phyloP scores from a whole-genome alignment of 2,888 invertebrate genomes.

The Hydriomena furcata region DNA sequence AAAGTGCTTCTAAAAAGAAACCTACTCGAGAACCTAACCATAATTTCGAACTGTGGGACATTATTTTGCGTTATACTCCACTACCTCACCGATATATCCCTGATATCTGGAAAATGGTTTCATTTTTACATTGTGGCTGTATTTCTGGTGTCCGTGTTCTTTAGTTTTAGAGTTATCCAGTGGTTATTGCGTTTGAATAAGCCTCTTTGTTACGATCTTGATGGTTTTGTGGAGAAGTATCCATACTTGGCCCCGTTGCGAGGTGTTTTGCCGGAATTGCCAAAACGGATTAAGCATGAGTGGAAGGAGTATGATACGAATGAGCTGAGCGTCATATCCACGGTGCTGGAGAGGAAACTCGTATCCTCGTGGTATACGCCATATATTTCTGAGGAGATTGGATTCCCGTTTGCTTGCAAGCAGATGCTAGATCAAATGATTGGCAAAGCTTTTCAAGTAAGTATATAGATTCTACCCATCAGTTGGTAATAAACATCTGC shows the following conservation, averaged over 20 bases:
- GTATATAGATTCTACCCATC: conserved; percentile 22
- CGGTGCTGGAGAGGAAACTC: conserved; percentile 69
- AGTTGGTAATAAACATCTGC: too few species aligned
- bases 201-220: conserved; percentile 74
- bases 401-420: conserved; percentile 79
- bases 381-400: conserved; percentile 75
- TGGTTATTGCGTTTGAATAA: conserved; percentile 79
- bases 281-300: conserved; percentile 37
- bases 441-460: conserved; percentile 72
- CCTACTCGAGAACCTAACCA: conserved; percentile 59
- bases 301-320: conserved; percentile 72
- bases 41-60: conserved; percentile 60
- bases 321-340: conserved; percentile 73
- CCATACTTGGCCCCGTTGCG: conserved; percentile 52
- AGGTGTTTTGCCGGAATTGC: conserved; percentile 48
- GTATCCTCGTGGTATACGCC: conserved; percentile 79
- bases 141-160: conserved; percentile 69
- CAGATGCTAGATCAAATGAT: conserved; percentile 79
- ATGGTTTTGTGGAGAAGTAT: conserved; percentile 51
- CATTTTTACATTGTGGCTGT: conserved; percentile 64
- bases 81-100: conserved; percentile 69
- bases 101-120: conserved; percentile 71
- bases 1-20: conserved; percentile 69
- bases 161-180: conserved; percentile 80
- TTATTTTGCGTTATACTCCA: conserved; percentile 60